Conservation (phyloP, 2,888 invertebrate genomes). For the Dynastes maya region DNA sequence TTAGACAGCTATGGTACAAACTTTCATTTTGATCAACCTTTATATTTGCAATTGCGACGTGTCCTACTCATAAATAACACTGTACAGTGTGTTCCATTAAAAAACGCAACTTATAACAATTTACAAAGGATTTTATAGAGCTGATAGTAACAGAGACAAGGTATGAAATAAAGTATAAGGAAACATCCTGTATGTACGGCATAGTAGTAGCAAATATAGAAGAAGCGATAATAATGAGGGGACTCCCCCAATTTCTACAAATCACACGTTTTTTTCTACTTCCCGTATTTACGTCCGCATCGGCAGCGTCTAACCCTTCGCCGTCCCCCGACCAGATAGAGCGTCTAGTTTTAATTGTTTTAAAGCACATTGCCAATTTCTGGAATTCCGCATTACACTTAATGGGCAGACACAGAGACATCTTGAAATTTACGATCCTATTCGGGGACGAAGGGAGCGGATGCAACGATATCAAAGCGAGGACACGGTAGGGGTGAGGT, state of each 20-base stretch:
- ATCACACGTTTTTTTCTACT: slow-evolving; percentile 66
- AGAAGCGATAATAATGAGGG: slow-evolving; percentile 43
- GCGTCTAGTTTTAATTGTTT: slow-evolving; percentile 66
- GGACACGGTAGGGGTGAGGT: background rate
- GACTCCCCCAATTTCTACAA: slow-evolving; percentile 65
- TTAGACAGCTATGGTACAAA: too few species aligned
- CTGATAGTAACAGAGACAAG: too few species aligned
- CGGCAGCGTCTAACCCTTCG: slow-evolving; percentile 63
- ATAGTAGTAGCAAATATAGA: slow-evolving; percentile 21
- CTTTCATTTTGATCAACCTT: too few species aligned
- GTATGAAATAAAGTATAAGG: too few species aligned
- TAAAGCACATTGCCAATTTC: slow-evolving; percentile 68
- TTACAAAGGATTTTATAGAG: too few species aligned
- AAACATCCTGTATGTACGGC: background rate
- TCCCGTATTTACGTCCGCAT: slow-evolving; percentile 55
- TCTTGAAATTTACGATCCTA: slow-evolving; percentile 43
- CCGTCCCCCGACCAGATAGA: slow-evolving; percentile 50
- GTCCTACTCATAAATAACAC: too few species aligned
- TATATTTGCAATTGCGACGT: too few species aligned
- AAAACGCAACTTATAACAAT: too few species aligned
- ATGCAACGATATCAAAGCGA: slow-evolving; percentile 25
- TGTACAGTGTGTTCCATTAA: too few species aligned
- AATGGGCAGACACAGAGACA: slow-evolving; percentile 46
- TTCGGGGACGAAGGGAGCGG: background rate
- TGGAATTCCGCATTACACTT: slow-evolving; percentile 58